Evolutionary conservation across 2,888 invertebrate species (phyloP), one percentile per base, ranked within the genome.

Genomic region (Entomobrya proxima): DNA sequence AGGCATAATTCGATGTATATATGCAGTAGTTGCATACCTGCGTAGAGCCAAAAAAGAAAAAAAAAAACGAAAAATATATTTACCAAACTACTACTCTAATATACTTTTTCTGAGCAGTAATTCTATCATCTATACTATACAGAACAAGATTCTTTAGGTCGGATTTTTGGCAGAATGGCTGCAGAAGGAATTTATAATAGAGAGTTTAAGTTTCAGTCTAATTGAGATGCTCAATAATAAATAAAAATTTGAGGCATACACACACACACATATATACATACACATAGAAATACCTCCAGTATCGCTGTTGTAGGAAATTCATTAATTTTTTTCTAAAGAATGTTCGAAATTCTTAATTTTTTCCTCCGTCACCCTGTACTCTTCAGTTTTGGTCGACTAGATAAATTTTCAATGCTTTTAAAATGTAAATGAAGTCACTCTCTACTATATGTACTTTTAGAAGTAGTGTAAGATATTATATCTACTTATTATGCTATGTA

Each of bases 151-250:
- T 21, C 40, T 30, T 30, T 61, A 18, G 15, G 61, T 61, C 61
- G n/a, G 18, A 61, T 67, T 67, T 67, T 67, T 67, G 67, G 67
- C 67, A 67, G 40, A 67, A 67, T 40, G 67, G 21, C 40, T 37
- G 67, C 11, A 18, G 21, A 67, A 67, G 24, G 67, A 67, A 40
- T 67, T 67, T 40, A 21, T 67, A 21, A 21, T 67, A 40, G 67
- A 67, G 61, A n/a, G n/a, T n/a, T n/a, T 32, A 15, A 21, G 13
- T 3, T 67, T 67, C 67, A 67, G 67, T 67, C 67, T 67, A 67
- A 67, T 67, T 67, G 67, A 67, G 18, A 40, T 40, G 24, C 40
- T 67, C 40, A 67, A 67, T 67, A 24, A 67, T 67, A 21, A 67
- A 67, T 67, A 40, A 67, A 67, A 6, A 40, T 40, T 40, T 15